Evolutionary conservation across 2,797 vertebrate species (phyloP), one percentile per base, ranked within the genome.

Genomic region (Diplodus puntazzo): DNA sequence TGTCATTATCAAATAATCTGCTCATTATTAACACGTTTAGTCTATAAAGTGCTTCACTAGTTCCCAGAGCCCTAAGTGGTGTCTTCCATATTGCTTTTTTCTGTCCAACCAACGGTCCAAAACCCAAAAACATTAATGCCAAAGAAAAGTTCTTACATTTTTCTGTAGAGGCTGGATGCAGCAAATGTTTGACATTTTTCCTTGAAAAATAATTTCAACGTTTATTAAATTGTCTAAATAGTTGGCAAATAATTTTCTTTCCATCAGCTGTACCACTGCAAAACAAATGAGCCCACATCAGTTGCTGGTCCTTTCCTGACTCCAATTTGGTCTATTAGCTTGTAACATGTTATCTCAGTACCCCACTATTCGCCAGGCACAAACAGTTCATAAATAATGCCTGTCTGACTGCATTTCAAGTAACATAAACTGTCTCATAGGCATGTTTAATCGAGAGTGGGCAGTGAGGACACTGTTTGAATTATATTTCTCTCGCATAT

Each of bases 261-360:
- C 54, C 3, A 57, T 23, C 20, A 67, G 12, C 13, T 5, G 20
- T 25, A 58, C 62, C 69, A 66, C 42, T 53, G 27, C 5, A 9
- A 25, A 65, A 70, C 34, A n/a, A 3, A 46, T 75, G 61, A 66
- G 48, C 57, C 23, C 16, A 43, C 2, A 21, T 21, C 46, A 63
- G 46, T 14, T 61, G 18, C 39, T 1, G 6, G 30, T 34, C 30
- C 30, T 34, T 34, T 34, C 30, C 30, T 34, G 30, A 2, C 55
- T 68, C 13, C 21, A 11, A 11, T 60, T 64, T 65, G 49, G 20
- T 73, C 23, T 42, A 3, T 77, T 59, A 48, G 21, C 23, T 64
- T 77, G 14, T 54, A 70, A 13, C 58, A 25, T 70, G 45, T 21
- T 53, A 59, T 65, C 20, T 18, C 54, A 49, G 34, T 53, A 46